These are phyloP conservation scores for Nyctalus aviator DNA, from an alignment of 2,797 vertebrate genomes.

Conservation along the genomic window DNA sequence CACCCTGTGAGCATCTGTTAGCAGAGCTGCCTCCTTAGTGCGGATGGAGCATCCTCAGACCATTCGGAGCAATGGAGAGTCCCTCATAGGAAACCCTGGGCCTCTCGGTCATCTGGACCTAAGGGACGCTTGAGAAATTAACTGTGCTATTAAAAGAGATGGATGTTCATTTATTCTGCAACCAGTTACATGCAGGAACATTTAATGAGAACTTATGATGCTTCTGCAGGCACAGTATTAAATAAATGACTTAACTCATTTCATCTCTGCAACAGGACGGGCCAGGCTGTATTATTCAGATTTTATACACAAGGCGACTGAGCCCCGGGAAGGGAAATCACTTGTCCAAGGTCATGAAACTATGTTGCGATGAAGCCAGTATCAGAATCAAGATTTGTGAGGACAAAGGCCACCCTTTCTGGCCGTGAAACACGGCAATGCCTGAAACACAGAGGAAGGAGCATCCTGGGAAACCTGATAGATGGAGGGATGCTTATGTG, in stretches of 20 bases:
- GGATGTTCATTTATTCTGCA: conserved; percentile 69
- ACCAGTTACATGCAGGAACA: conserved; percentile 31
- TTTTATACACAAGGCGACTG: background rate
- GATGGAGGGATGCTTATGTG: background rate
- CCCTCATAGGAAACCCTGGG: background rate
- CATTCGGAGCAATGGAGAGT: background rate
- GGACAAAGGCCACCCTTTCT: background rate
- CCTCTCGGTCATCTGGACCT: conserved; percentile 30
- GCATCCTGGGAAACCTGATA: rapidly evolving
- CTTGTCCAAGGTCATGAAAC: conserved; percentile 19
- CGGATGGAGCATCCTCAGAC: background rate
- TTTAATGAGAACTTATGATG: conserved; percentile 54
- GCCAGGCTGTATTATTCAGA: background rate
- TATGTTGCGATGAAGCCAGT: background rate
- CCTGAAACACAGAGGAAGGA: background rate
- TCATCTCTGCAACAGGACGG: background rate
- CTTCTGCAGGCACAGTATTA: conserved; percentile 37
- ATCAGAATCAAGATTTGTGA: background rate
- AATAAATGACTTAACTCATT: conserved; percentile 51
- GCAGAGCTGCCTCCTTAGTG: background rate
- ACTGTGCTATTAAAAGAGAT: conserved; percentile 58
- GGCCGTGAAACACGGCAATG: background rate
- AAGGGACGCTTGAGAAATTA: conserved; percentile 57
- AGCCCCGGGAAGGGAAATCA: background rate
- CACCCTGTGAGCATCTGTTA: background rate